Conservation (phyloP, 1,140 invertebrate genomes). For the Papilio xuthus region DNA sequence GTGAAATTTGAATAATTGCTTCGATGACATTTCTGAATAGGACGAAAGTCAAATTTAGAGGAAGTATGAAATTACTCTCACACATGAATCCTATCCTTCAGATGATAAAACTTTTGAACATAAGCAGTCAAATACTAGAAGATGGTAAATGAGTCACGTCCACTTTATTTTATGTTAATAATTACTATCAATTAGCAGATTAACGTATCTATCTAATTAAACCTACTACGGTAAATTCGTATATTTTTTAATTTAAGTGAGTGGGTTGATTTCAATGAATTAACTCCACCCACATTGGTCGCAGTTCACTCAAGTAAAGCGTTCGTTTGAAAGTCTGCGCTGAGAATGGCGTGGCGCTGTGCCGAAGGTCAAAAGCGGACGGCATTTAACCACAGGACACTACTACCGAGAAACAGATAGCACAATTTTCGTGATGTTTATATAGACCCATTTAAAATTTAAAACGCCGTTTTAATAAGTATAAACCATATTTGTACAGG, state of each 20-base stretch:
- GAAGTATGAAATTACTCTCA: too few relatives aligned
- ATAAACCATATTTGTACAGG: too few relatives aligned
- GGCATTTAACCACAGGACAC: slow-evolving; percentile 29
- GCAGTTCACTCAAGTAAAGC: slow-evolving; percentile 18
- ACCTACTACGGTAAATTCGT: too few relatives aligned
- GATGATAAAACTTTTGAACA: too few relatives aligned
- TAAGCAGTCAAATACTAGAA: too few relatives aligned
- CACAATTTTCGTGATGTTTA: background rate
- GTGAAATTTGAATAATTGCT: too few relatives aligned
- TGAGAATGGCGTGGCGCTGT: background rate
- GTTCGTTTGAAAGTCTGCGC: slow-evolving; percentile 23
- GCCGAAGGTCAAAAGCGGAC: slow-evolving; percentile 17
- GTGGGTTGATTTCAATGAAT: background rate
- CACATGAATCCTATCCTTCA: too few relatives aligned
- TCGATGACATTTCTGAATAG: too few relatives aligned
- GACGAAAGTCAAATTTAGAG: too few relatives aligned
- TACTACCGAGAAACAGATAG: background rate
- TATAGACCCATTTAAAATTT: background rate
- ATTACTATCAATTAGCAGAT: too few relatives aligned
- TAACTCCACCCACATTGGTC: slow-evolving; percentile 9
- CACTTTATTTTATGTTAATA: too few relatives aligned
- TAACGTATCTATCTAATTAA: too few relatives aligned
- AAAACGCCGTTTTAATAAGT: background rate
- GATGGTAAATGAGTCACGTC: background rate
- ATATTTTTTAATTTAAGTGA: background rate